Evolutionary conservation across 2,797 vertebrate genomes (phyloP), one percentile per base, ranked within the genome.

Genomic region (Manis javanica): DNA sequence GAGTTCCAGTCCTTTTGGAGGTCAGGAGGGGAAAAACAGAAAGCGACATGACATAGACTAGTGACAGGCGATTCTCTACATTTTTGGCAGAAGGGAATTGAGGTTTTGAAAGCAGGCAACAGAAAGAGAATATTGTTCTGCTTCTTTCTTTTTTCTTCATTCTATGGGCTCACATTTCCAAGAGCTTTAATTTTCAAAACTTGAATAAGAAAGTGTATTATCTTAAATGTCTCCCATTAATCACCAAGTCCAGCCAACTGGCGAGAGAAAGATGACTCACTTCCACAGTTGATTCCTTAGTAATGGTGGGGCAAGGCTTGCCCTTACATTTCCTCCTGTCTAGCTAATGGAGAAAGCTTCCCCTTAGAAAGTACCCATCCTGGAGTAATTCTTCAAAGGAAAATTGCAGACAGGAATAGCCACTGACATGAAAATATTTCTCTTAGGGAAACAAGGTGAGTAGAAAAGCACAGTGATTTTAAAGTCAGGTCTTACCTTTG

Each of bases 181-280:
- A n/a, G 34, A 88, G 34, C n/a, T 91, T 98, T 90, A 86, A 92
- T 97, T 97, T 78, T 69, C 87, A 88, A 94, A 97, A 96, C 64
- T 93, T 68, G 51, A 97, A 91, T 83, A 97, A 96, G 91, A 93
- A 95, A 74, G 81, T 31, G 8, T 29, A 92, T 97, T 77, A 81
- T 85, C 8, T 83, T 86, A 92, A 95, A 96, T 29, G 19, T 89
- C 39, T 94, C 90, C 39, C 29, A 85, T 84, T 91, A 95, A 68
- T 93, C 96, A 53, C 87, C 91, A 90, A 61, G 15, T 87, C 61
- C 64, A 93, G 78, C 31, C 90, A n/a, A n/a, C 72, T 94, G 95
- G 66, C 5, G 34, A 94, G 96, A 69, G 95, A 93, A 68, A 53
- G 94, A 95, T 34, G 91, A 59, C 77, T 95, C 96, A 92, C 51